A percentile compares a stretch with the other conserved stretches of the same genome.
phyloP scores from a whole-genome alignment of 1,140 invertebrate genomes.

The Drosophila orosa region DNA sequence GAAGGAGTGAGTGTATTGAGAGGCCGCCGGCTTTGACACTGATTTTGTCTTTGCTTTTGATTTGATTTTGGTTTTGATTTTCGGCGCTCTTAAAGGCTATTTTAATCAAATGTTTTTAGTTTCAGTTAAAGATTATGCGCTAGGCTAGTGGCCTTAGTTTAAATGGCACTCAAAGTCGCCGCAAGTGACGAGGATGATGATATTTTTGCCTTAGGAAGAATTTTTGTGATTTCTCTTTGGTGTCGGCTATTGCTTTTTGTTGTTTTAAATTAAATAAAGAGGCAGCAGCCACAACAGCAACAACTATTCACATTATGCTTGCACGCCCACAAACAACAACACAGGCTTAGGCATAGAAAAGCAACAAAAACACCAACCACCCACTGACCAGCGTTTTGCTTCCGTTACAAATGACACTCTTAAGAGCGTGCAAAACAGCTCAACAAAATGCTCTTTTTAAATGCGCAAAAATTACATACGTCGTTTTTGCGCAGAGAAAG shows the following conservation, averaged over 20 bases:
- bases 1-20: background rate
- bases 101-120: no score
- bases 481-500: background rate
- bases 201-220: no score
- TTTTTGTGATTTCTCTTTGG: no score
- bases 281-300: slow-evolving; percentile 38
- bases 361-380: slow-evolving; percentile 36
- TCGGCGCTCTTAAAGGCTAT: no score
- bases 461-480: background rate
- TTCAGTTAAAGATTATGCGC: no score
- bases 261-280: slow-evolving; percentile 18
- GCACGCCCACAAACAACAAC: slow-evolving; percentile 13
- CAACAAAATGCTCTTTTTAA: background rate
- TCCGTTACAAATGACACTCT: slow-evolving; percentile 67
- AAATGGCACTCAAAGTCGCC: no score
- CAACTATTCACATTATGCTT: slow-evolving; percentile 44
- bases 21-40: slow-evolving; percentile 10
- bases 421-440: background rate
- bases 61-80: slow-evolving; percentile 5
- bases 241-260: no score
- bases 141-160: no score
- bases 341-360: background rate
- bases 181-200: no score
- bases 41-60: slow-evolving; percentile 15
- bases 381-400: slow-evolving; percentile 66